Percentiles rank a stretch among this genome's conserved stretches.
Evolutionary conservation across 2,888 invertebrate genomes (phyloP).

Genomic region (Lycocerus yunnanus): DNA sequence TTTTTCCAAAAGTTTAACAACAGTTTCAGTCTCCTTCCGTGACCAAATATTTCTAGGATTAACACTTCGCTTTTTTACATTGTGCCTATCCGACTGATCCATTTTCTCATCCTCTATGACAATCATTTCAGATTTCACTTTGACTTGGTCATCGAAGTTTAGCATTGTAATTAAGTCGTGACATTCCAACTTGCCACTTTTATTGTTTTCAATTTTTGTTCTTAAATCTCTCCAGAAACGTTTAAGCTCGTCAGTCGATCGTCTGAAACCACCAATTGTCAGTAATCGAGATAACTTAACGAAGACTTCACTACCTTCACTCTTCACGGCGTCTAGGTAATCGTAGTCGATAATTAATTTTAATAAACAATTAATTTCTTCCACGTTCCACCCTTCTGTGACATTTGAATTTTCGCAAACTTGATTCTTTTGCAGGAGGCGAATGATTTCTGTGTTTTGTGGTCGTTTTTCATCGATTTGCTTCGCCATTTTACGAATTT

Average conservation of each 20-base stretch:
- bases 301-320: slow-evolving; percentile 22
- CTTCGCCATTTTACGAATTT: slow-evolving; percentile 6
- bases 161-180: neutral
- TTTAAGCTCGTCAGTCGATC: slow-evolving; percentile 21
- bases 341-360: slow-evolving; percentile 25
- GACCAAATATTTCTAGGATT: slow-evolving; percentile 28
- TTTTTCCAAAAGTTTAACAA: slow-evolving; percentile 30
- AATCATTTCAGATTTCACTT: slow-evolving; percentile 25
- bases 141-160: neutral
- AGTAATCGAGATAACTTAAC: slow-evolving; percentile 29
- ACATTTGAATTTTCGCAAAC: slow-evolving; percentile 2
- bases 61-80: slow-evolving; percentile 6
- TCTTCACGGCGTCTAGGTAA: slow-evolving; percentile 22
- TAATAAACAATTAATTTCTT: slow-evolving; percentile 26
- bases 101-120: slow-evolving; percentile 27
- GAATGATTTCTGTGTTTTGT: slow-evolving; percentile 20
- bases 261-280: slow-evolving; percentile 25
- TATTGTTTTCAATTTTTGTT: slow-evolving; percentile 20
- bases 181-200: slow-evolving; percentile 14
- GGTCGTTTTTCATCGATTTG: slow-evolving; percentile 6
- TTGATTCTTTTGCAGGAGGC: slow-evolving; percentile 16
- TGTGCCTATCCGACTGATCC: slow-evolving; percentile 12
- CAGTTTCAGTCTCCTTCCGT: slow-evolving; percentile 27
- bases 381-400: slow-evolving; percentile 14
- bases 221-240: slow-evolving; percentile 23